Base-by-base conservation (phyloP, 1,140 invertebrate genomes). In the Pogonomyrmex barbatus region DNA sequence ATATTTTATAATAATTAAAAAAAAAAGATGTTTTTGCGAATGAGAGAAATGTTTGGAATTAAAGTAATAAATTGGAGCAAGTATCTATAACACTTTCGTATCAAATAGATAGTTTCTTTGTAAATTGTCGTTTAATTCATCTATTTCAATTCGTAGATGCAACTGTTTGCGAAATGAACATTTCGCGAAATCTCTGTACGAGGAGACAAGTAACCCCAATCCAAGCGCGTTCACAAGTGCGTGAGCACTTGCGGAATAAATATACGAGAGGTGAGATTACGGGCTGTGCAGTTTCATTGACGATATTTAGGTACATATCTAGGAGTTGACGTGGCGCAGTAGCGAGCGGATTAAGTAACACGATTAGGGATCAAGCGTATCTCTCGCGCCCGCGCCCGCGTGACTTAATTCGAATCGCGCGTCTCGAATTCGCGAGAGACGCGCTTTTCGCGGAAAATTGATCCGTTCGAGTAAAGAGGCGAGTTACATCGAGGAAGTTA, bases 401-500 rank as follows among this genome's bases (percentile, higher is more conserved):
- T 60, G 79, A 83, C 67, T 82, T 73, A 75, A 73, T 54, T 73
- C 79, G 79, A 83, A 60, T 62, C 68, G 42, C 79, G 79, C 63
- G 24, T 70, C 50, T 81, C 24, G 17, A 12, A 42, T 45, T 58
- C 65, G 47, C 42, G 54, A 9, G 45, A 68, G 47, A 54, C 47
- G 58, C 71, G 36, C 60, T 52, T 65, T 78, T 85, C 71, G 50
- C 82, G 58, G 73, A 54, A 78, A 77, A 77, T 85, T 85, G 58
- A 77, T 63, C 36, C 73, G 58, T 17, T 52, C 75, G 75, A n/a
- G 47, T 39, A 56, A 78, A 78, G 75, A 47, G 73, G 39, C 58
- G 82, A 85, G 82, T 78, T 77, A 65, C 82, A 10, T 56, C 82
- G 73, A 56, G 82, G 60, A 85, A 85, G 73, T 63, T 76, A 67